phyloP scores from a whole-genome alignment of 2,888 invertebrate genomes.

The Stomorhina lunata region DNA sequence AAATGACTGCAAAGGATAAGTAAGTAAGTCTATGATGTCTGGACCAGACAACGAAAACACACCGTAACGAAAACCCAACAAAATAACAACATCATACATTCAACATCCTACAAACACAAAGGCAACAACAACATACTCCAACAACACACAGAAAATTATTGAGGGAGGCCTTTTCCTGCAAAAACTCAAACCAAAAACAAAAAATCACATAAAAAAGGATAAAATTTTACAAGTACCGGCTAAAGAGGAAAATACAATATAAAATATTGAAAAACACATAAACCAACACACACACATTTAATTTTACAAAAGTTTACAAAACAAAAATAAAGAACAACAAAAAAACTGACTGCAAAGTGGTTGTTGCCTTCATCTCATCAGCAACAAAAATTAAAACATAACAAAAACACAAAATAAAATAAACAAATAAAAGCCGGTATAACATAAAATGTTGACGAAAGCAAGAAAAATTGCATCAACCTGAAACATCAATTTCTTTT shows the following conservation, averaged over 20 bases:
- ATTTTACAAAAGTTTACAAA: not conserved
- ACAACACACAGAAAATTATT: slow-evolving; percentile 10
- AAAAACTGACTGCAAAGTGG: slow-evolving; percentile 50
- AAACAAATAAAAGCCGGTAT: slow-evolving; percentile 14
- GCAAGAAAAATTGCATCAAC: not conserved
- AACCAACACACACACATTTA: not conserved
- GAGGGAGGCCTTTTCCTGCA: slow-evolving; percentile 31
- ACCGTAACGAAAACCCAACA: slow-evolving; percentile 47
- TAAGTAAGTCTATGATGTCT: slow-evolving; percentile 48
- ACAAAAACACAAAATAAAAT: slow-evolving; percentile 19
- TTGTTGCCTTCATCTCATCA: slow-evolving; percentile 47
- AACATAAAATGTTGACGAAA: slow-evolving; percentile 35
- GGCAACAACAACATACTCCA: not conserved
- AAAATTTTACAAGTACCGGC: slow-evolving; percentile 51
- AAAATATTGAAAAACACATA: not conserved
- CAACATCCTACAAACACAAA: not conserved
- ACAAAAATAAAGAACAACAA: not conserved
- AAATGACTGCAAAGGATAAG: slow-evolving; percentile 7
- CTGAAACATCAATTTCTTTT: not conserved
- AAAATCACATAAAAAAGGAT: slow-evolving; percentile 37
- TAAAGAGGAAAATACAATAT: slow-evolving; percentile 42
- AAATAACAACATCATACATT: slow-evolving; percentile 2
- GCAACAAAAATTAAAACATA: slow-evolving; percentile 2
- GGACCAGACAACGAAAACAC: slow-evolving; percentile 56
- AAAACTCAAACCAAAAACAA: not conserved